Evolutionary conservation across 1,140 invertebrate species (phyloP).

Genomic region (Lepidurus arcticus): DNA sequence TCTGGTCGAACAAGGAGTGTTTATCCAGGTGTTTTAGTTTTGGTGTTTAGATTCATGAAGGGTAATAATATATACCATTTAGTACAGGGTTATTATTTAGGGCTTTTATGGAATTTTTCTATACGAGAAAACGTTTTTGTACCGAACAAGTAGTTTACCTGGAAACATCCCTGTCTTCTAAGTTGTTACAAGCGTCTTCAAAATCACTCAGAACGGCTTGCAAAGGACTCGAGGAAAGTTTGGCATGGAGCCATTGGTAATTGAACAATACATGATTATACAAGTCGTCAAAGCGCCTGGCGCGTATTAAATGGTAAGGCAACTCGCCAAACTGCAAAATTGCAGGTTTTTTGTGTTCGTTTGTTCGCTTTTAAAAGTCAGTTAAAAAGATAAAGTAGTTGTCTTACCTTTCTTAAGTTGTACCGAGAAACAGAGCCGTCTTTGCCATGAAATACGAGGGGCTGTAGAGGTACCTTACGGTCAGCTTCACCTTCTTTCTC

Average conservation of each 20-base stretch:
- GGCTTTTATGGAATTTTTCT: not conserved
- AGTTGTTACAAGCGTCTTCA: conserved; percentile 82
- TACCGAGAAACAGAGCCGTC: conserved; percentile 80
- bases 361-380: not conserved
- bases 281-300: conserved; percentile 83
- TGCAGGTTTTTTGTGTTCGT: not conserved
- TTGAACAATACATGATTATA: conserved; percentile 93
- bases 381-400: not conserved
- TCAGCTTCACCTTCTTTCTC: conserved; percentile 91
- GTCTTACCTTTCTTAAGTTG: conserved; percentile 72
- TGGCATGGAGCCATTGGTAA: conserved; percentile 95
- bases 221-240: conserved; percentile 87
- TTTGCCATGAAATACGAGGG: conserved; percentile 83
- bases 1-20: not conserved
- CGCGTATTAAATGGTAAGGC: conserved; percentile 86
- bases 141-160: conserved; percentile 50
- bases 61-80: not conserved
- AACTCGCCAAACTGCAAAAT: conserved; percentile 78
- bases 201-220: conserved; percentile 92
- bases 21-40: not conserved
- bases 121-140: not conserved
- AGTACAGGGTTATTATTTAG: not conserved
- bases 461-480: conserved; percentile 91
- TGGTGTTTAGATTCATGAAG: conserved; percentile 7
- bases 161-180: conserved; percentile 74